Percentiles rank a stretch among this genome's conserved stretches.
These are phyloP conservation scores for Scaptomyza graminum DNA, from an alignment of 1,140 invertebrate genomes.

Conservation along the genomic window DNA sequence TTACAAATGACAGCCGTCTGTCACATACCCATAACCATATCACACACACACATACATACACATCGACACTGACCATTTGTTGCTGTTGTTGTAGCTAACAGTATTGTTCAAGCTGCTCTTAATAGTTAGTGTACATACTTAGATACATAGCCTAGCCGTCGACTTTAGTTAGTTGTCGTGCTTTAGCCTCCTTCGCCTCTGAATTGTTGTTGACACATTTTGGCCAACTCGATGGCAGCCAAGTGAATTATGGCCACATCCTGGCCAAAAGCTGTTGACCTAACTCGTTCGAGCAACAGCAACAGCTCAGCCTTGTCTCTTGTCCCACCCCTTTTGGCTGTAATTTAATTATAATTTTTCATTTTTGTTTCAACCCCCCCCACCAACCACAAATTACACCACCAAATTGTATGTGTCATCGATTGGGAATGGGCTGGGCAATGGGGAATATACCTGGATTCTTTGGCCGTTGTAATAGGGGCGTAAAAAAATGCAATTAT, in stretches of 20 bases:
- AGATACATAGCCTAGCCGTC: conserved; percentile 33
- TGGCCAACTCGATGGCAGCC: conserved; percentile 52
- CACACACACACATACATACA: conserved; percentile 13
- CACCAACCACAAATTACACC: background rate
- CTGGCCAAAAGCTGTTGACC: conserved; percentile 29
- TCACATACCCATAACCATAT: conserved; percentile 49
- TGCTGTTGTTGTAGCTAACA: conserved; percentile 38
- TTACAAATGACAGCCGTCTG: conserved; percentile 72
- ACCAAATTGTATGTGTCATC: conserved; percentile 15
- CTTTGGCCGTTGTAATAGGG: conserved; percentile 14
- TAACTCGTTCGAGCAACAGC: conserved; percentile 18
- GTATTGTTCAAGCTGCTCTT: conserved; percentile 12
- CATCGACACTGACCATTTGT: conserved; percentile 43
- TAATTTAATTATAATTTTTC: conserved; percentile 73
- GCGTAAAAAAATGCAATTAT: conserved; percentile 61
- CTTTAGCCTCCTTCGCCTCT: conserved; percentile 19
- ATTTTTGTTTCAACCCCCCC: conserved; percentile 20
- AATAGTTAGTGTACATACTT: background rate
- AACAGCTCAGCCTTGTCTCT: background rate
- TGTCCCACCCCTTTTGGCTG: conserved; percentile 30
- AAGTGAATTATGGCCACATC: conserved; percentile 63
- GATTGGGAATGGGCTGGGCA: background rate
- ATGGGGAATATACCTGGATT: background rate
- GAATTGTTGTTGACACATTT: conserved; percentile 34
- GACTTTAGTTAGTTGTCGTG: conserved; percentile 54